Conservation (phyloP, 2,113 vertebrate species). For the Melierax canorus region DNA sequence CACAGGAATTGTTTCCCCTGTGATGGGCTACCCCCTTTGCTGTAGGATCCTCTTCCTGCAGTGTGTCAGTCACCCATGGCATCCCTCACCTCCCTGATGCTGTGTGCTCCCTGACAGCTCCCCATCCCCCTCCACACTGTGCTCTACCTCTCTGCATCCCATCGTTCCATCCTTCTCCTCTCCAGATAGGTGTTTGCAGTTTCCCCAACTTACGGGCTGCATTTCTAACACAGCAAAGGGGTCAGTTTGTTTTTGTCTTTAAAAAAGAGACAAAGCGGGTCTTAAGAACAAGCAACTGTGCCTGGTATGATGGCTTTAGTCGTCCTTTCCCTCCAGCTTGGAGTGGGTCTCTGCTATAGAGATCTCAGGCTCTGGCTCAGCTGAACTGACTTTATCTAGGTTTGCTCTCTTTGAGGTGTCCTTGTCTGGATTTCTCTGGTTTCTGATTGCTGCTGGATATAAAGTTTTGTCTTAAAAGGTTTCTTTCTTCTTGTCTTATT, state of each 20-base stretch:
- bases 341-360: background rate
- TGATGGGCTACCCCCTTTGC: background rate
- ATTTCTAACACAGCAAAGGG: background rate
- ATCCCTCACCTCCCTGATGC: background rate
- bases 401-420: background rate
- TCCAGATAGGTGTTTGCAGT: background rate
- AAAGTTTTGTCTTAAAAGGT: background rate
- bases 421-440: background rate
- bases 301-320: background rate
- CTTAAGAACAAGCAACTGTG: background rate
- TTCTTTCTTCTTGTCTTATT: background rate
- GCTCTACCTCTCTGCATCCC: background rate
- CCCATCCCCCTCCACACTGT: background rate
- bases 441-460: background rate
- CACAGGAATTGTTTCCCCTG: background rate
- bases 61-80: background rate
- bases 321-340: background rate
- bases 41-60: background rate
- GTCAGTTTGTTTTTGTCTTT: too few species aligned
- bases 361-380: background rate
- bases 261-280: background rate
- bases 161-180: background rate
- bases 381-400: background rate
- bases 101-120: background rate
- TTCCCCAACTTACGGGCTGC: background rate